Evolutionary conservation across 2,113 vertebrate species (phyloP), one percentile per base, ranked within the genome.

Genomic region (Macquaria australasica): DNA sequence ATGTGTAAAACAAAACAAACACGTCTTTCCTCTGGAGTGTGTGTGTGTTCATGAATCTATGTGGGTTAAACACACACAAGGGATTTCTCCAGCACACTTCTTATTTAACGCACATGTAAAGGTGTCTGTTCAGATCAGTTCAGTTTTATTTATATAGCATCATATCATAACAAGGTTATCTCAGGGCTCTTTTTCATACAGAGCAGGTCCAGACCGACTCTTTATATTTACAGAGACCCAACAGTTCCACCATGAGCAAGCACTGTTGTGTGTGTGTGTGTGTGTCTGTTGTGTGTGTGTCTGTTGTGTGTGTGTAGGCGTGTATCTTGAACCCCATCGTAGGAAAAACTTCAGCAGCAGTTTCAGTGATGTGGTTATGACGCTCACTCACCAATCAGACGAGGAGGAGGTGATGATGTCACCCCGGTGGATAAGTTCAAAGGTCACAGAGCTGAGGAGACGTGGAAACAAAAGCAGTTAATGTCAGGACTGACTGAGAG

Each of bases 201-300:
- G n/a, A n/a, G n/a, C n/a, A n/a, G n/a, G n/a, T n/a, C n/a, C n/a
- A n/a, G n/a, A n/a, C n/a, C n/a, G n/a, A n/a, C n/a, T n/a, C n/a
- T n/a, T n/a, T n/a, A n/a, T n/a, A n/a, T n/a, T n/a, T n/a, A n/a
- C n/a, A n/a, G n/a, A n/a, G n/a, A n/a, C n/a, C n/a, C n/a, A n/a
- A n/a, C n/a, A n/a, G n/a, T n/a, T n/a, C n/a, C n/a, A n/a, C n/a
- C n/a, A n/a, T n/a, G n/a, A n/a, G n/a, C n/a, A n/a, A n/a, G n/a
- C n/a, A n/a, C n/a, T n/a, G n/a, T n/a, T n/a, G n/a, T 64, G 58
- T 50, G 37, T 37, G 74, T 72, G 59, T n/a, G 41, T 41, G 64
- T 51, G 43, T 69, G 79, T 81, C 50, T 74, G 73, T 15, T 70
- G 6, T 45, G 55, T 73, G 73, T 75, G 34, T 84, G 67, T 79